Base-by-base conservation (phyloP, 2,888 invertebrate species). In the Synergus japonicus region DNA sequence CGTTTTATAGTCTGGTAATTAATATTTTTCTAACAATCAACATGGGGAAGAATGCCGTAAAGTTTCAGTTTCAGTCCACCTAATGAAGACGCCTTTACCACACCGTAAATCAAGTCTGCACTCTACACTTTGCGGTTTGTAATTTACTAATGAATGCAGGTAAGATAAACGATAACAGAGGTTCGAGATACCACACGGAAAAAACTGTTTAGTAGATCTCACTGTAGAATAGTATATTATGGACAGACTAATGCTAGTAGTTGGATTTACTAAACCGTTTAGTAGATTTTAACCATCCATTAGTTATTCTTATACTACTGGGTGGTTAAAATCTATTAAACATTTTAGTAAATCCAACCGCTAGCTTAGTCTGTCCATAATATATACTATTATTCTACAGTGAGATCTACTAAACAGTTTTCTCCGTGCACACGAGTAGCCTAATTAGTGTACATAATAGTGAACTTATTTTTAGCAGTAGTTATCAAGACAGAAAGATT, bases 21-120 rank as follows among this genome's bases (percentile, higher is more conserved):
- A 54, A 54, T 54, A 18, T 18, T n/a, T 54, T 54, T n/a, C 54
- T 54, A 54, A 37, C 4, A 37, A 29, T 46, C 18, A 49, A 54
- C 37, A 54, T 4, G 15, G 29, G 54, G 73, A n/a, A 41, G 73
- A 73, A 41, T 73, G 54, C n/a, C 54, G 54, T 54, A 73, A 73
- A 73, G 37, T 46, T 29, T 13, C n/a, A 37, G 73, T 29, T 49
- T 73, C 73, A 54, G 37, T 54, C 49, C 49, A 49, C 73, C 49
- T 73, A 73, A 73, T 73, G 73, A 73, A 73, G 73, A 54, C 29
- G n/a, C 73, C 49, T 37, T 73, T 18, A 73, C 73, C 73, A n/a
- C 54, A 54, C n/a, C 54, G 37, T 73, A 73, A 73, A 73, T 73
- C 73, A 73, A 54, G 73, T 54, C 73, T 54, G n/a, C 54, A 73